Conservation (phyloP, 2,113 vertebrate species). For the Corythaixoides concolor region DNA sequence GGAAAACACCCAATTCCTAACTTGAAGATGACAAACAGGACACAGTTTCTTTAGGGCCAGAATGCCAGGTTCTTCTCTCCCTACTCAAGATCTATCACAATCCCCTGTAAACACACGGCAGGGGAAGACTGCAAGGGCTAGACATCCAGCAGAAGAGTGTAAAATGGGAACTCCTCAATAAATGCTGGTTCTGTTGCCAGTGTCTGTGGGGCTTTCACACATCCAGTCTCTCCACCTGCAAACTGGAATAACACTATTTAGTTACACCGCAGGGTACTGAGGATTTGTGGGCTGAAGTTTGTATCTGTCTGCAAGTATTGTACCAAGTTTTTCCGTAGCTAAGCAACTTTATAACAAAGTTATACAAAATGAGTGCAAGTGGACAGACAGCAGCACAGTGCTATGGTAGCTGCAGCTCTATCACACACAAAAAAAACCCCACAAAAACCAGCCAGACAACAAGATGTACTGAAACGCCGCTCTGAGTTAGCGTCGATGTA, state of each 20-base stretch:
- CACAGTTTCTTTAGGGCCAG: not conserved
- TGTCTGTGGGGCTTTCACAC: not conserved
- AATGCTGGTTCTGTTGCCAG: not conserved
- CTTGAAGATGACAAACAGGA: not conserved
- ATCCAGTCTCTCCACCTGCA: not conserved
- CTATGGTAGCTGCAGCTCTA: not conserved
- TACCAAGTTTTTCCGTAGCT: conserved; percentile 2
- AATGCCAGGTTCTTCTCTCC: not conserved
- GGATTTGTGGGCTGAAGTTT: not conserved
- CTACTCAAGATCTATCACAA: not conserved
- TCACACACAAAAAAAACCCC: accelerated
- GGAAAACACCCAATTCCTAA: not conserved
- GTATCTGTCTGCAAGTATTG: not conserved
- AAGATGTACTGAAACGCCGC: not conserved
- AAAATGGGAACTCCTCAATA: not conserved
- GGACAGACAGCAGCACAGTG: not conserved
- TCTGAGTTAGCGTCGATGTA: not conserved
- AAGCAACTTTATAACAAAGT: not conserved
- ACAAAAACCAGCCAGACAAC: not conserved
- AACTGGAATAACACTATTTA: not conserved
- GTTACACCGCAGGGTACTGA: not conserved
- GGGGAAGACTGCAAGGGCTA: not conserved
- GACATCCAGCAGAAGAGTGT: not conserved
- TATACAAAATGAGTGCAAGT: not conserved
- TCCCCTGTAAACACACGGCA: not conserved